These are phyloP conservation scores for Bathynomus jamesi DNA, from an alignment of 1,140 invertebrate genomes.

Conservation along the genomic window DNA sequence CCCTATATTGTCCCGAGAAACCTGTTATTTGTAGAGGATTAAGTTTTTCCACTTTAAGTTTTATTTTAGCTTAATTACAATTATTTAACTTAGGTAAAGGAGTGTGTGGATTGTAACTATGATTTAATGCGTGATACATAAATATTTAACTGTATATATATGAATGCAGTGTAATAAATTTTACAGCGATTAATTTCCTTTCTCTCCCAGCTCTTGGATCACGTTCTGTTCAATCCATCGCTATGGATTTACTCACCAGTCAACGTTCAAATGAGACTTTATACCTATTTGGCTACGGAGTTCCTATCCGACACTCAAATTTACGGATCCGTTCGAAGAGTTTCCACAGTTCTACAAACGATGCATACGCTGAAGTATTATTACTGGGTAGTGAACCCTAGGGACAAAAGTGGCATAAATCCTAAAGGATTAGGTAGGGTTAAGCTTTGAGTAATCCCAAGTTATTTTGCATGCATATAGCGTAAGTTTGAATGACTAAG, in stretches of 20 bases:
- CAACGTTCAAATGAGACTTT: slow-evolving; percentile 89
- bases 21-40: no score
- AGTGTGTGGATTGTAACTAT: no score
- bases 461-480: background rate
- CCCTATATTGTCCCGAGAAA: no score
- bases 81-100: no score
- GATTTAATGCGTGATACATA: no score
- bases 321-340: slow-evolving; percentile 90
- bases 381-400: slow-evolving; percentile 96
- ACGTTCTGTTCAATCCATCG: slow-evolving; percentile 96
- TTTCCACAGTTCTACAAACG: slow-evolving; percentile 94
- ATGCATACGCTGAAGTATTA: slow-evolving; percentile 98
- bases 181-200: no score
- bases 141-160: no score
- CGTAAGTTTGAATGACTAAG: background rate
- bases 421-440: slow-evolving; percentile 84
- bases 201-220: slow-evolving; percentile 79
- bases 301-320: slow-evolving; percentile 96
- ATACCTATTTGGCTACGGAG: slow-evolving; percentile 94
- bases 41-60: no score
- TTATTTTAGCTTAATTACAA: no score
- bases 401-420: slow-evolving; percentile 85
- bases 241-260: slow-evolving; percentile 97
- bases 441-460: no score
- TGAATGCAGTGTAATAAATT: no score